phyloP scores from a whole-genome alignment of 2,113 vertebrate species.

The Oophaga pumilio region DNA sequence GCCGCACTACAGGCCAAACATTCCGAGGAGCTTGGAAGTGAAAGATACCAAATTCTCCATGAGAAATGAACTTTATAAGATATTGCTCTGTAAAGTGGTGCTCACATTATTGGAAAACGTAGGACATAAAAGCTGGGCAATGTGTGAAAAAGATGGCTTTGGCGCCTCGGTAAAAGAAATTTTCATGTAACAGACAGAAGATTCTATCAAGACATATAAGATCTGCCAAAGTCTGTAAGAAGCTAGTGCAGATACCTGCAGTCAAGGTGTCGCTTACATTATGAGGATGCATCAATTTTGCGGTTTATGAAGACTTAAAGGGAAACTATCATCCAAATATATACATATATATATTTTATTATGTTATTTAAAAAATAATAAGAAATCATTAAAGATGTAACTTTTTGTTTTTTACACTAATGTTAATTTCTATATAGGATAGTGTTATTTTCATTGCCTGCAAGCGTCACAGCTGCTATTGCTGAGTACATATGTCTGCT shows the following conservation, averaged over 20 bases:
- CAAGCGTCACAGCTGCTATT: not conserved
- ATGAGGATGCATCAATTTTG: not conserved
- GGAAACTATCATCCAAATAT: conserved; percentile 41
- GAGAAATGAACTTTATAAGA: conserved; percentile 63
- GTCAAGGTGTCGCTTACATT: not conserved
- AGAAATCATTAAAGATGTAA: conserved; percentile 14
- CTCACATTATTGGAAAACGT: conserved; percentile 33
- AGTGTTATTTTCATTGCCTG: not conserved
- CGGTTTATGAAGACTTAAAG: conserved; percentile 30
- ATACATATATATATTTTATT: conserved; percentile 32
- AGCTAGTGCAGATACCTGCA: not conserved
- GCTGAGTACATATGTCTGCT: conserved; percentile 14
- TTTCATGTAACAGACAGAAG: not conserved
- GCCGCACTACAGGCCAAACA: conserved; percentile 48
- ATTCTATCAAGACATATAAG: not conserved
- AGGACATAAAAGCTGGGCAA: not conserved
- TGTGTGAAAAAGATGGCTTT: not conserved
- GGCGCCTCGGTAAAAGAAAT: not conserved
- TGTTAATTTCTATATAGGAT: conserved; percentile 6
- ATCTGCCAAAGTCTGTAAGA: conserved; percentile 24
- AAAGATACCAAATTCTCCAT: conserved; percentile 66
- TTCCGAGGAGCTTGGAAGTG: conserved; percentile 62
- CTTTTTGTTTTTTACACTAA: conserved; percentile 29
- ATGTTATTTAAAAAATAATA: conserved; percentile 25
- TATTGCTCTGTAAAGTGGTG: conserved; percentile 40